These are phyloP conservation scores for Regulus satrapa DNA, from an alignment of 2,113 vertebrate genomes.

Conservation along the genomic window DNA sequence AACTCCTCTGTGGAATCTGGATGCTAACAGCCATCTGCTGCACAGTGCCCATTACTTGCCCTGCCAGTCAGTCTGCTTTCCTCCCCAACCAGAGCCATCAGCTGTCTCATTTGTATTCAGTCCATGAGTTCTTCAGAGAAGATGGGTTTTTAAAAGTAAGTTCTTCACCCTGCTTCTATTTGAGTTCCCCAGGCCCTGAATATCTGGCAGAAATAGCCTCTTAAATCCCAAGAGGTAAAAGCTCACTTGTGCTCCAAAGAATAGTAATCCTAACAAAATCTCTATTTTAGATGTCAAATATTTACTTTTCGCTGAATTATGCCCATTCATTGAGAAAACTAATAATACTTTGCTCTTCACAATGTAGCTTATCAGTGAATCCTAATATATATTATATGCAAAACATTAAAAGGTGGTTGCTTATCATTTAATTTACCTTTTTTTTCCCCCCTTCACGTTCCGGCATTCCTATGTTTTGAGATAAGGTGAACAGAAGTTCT, in stretches of 20 bases:
- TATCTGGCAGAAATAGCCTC: background rate
- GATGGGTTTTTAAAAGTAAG: background rate
- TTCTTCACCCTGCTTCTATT: background rate
- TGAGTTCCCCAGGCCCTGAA: background rate
- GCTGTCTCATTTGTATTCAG: background rate
- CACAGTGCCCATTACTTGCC: background rate
- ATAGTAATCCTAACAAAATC: background rate
- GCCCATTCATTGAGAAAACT: background rate
- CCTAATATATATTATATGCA: background rate
- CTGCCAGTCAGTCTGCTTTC: background rate
- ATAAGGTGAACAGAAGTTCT: slow-evolving; percentile 29
- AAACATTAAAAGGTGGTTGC: background rate
- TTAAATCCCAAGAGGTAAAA: background rate
- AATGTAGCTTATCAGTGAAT: background rate
- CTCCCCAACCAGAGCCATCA: background rate
- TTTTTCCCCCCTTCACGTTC: background rate
- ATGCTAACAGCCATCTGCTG: background rate
- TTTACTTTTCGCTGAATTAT: slow-evolving; percentile 22
- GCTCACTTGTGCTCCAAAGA: background rate
- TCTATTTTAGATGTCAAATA: background rate
- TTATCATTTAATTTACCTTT: slow-evolving; percentile 8
- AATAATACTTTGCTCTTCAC: background rate
- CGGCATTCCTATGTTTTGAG: background rate
- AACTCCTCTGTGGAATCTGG: background rate
- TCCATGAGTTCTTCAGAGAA: background rate